Base-by-base conservation (phyloP, 1,140 invertebrate species). In the Trichonephila clavata region DNA sequence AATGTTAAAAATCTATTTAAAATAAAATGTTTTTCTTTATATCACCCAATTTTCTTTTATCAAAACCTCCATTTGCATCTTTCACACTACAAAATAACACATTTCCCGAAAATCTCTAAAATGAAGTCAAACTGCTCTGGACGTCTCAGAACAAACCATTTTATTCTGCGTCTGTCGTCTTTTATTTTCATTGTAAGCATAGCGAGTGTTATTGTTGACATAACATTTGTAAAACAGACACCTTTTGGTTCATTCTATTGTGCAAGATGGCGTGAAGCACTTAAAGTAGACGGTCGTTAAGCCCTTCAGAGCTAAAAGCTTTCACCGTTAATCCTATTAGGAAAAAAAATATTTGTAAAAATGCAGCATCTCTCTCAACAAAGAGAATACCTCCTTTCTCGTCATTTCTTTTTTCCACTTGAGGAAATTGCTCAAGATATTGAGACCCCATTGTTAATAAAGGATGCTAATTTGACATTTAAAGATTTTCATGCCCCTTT, bases 221-320 rank as follows among this genome's bases (percentile, higher is more conserved):
- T 81, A 60, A 81, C 89, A 90, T 90, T 90, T 81, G 89, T 90
- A 90, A 90, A 90, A 90, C 89, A 80, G 68, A 90, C 89, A 90
- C 89, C 89, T 90, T 59, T 80, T n/a, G 86, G 59, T 81, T 65
- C 60, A 61, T 81, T 81, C 71, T 50, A 83, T 81, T 90, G 71
- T 61, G 21, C 13, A 14, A 43, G 32, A 86, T 63, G 60, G 84
- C 32, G 86, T 81, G 43, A 81, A 60, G 89, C 89, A 90, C 89
- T 90, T 90, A 80, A 81, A 24, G 50, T 20, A 59, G 21, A 18
- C 14, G 18, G 27, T 90, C 71, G 68, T 90, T 90, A 90, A 90
- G 71, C 77, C 43, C 77, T 81, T 81, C 89, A 43, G 27, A n/a
- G 50, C 77, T 90, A 90, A 90, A 90, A 90, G 89, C 89, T 90